These are phyloP conservation scores for Gymnodraco acuticeps DNA, from an alignment of 2,797 vertebrate species.

Conservation along the genomic window DNA sequence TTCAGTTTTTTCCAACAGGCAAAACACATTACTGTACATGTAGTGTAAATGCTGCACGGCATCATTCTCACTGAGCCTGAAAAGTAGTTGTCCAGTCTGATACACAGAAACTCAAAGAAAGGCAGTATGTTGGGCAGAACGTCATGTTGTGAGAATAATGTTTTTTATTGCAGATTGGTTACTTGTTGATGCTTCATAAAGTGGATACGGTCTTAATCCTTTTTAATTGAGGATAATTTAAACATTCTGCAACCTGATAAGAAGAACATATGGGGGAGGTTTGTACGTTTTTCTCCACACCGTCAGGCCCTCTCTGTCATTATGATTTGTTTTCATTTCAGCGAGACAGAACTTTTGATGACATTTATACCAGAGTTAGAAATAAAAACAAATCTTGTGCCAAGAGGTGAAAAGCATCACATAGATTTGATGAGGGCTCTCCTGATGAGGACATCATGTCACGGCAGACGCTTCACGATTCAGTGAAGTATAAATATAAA, in stretches of 20 bases:
- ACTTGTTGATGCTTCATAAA: not conserved
- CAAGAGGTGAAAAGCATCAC: constrained; percentile 18
- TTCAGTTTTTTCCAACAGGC: constrained; percentile 19
- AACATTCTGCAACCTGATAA: not conserved
- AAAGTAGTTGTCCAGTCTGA: constrained; percentile 1
- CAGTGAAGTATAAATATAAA: constrained; percentile 11
- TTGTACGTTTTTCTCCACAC: constrained; percentile 9
- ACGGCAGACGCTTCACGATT: constrained; percentile 18
- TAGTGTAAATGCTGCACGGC: constrained; percentile 6
- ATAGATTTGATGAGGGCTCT: constrained; percentile 21
- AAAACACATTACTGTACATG: not conserved
- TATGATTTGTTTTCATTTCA: constrained; percentile 37
- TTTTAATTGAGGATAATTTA: not conserved
- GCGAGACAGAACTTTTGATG: constrained; percentile 17
- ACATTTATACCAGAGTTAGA: constrained; percentile 4
- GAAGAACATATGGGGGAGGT: not conserved
- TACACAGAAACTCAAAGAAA: constrained; percentile 7
- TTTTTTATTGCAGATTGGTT: not conserved
- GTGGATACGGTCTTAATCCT: too few species aligned
- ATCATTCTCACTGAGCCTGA: not conserved
- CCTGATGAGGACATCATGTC: constrained; percentile 46
- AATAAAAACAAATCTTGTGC: constrained; percentile 30
- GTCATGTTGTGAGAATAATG: not conserved
- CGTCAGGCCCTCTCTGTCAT: constrained; percentile 25
- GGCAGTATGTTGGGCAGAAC: not conserved